Conservation (phyloP, 2,113 vertebrate species). For the Bostrychus sinensis region DNA sequence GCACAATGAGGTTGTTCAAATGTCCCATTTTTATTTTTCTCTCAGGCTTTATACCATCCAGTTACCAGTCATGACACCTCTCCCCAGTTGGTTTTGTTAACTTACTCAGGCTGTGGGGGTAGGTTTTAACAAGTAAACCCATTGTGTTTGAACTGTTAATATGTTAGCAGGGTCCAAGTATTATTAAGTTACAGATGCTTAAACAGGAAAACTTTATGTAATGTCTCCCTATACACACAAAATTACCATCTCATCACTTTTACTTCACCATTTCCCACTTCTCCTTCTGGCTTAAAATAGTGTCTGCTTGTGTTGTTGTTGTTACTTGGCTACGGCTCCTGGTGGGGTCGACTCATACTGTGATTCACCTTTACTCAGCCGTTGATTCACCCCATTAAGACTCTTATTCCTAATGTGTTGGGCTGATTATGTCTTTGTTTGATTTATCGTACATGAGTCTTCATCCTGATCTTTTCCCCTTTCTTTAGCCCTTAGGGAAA, state of each 20-base stretch:
- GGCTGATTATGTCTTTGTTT: not conserved
- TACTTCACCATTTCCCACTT: not conserved
- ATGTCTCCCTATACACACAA: not conserved
- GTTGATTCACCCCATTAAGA: conserved; percentile 48
- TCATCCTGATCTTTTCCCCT: conserved; percentile 1
- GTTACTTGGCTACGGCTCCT: conserved; percentile 35
- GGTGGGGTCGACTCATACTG: conserved; percentile 33
- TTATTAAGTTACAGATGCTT: no score
- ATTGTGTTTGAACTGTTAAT: no score
- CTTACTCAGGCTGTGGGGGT: no score
- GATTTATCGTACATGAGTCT: conserved; percentile 1
- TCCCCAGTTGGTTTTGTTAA: no score
- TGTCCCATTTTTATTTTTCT: no score
- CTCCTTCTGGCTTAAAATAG: not conserved
- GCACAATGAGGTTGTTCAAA: no score
- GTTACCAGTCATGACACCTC: no score
- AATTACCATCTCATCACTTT: not conserved
- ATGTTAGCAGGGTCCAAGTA: no score
- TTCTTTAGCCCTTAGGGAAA: conserved; percentile 43
- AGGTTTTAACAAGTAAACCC: no score
- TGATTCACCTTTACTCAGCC: conserved; percentile 56
- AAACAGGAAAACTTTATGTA: no score
- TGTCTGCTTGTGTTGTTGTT: conserved; percentile 15
- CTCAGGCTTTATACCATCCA: no score
- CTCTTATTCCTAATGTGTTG: conserved; percentile 27